phyloP scores from a whole-genome alignment of 2,797 vertebrate species.

The Graptemys geographica region DNA sequence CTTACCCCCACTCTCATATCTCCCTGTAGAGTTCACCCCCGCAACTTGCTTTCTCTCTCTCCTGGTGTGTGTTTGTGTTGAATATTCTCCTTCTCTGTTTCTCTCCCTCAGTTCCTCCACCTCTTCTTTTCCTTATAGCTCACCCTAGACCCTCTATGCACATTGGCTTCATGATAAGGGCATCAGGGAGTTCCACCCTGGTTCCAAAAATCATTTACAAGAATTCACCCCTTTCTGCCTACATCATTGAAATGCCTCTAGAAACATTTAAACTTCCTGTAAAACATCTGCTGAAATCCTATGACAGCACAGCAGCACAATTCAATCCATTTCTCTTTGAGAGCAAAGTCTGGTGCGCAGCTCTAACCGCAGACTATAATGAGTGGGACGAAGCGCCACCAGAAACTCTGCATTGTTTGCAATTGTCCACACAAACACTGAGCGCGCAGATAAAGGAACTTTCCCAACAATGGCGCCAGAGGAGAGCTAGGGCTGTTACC shows the following conservation, averaged over 20 bases:
- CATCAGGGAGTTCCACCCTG: background rate
- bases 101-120: background rate
- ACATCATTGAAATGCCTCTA: background rate
- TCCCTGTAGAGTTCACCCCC: background rate
- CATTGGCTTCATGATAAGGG: background rate
- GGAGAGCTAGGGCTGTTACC: background rate
- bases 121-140: background rate
- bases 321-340: background rate
- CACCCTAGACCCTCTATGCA: background rate
- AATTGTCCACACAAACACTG: background rate
- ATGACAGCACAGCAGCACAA: background rate
- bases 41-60: background rate
- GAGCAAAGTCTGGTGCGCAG: background rate
- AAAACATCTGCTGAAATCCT: background rate
- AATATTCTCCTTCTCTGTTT: too few relatives aligned
- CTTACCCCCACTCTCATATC: background rate
- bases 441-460: background rate
- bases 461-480: background rate
- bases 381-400: background rate
- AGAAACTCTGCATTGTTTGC: background rate
- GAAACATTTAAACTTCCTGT: background rate
- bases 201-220: background rate
- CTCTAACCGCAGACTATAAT: fast-evolving
- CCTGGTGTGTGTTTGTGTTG: background rate
- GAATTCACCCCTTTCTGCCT: background rate